Evolutionary conservation across 2,888 invertebrate species (phyloP).

Genomic region (Mechanitis mazaeus): DNA sequence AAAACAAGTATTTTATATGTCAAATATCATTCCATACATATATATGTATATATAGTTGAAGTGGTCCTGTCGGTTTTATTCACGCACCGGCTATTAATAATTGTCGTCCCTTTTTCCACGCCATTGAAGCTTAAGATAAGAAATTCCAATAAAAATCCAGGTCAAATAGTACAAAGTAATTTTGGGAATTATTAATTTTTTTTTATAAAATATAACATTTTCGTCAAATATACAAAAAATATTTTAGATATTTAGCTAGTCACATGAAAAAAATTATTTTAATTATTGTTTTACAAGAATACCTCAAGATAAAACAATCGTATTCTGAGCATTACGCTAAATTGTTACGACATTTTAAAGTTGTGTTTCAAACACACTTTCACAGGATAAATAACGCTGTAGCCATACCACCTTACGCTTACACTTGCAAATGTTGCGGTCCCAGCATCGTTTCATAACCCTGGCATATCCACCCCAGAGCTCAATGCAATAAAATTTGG

Average conservation of each 20-base stretch:
- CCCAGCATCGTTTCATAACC: constrained; percentile 36
- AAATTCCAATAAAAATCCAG: constrained; percentile 15
- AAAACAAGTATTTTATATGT: no score
- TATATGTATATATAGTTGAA: constrained; percentile 1
- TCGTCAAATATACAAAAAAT: no score
- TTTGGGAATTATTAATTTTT: no score
- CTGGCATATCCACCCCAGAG: constrained; percentile 32
- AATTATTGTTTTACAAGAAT: no score
- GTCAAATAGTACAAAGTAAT: background rate
- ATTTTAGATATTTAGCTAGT: no score
- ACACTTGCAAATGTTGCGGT: constrained; percentile 17
- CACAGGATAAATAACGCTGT: constrained; percentile 3
- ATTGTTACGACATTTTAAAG: background rate
- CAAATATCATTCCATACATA: no score
- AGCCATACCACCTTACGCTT: background rate
- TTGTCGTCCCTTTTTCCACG: constrained; percentile 21
- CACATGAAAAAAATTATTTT: no score
- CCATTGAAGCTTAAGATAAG: constrained; percentile 17
- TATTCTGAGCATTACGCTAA: background rate
- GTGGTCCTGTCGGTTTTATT: constrained; percentile 16
- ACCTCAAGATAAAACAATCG: no score
- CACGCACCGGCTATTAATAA: constrained; percentile 20
- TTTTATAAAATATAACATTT: no score
- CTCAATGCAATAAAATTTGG: constrained; percentile 68
- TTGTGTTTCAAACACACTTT: background rate